Percentiles rank a stretch among this genome's conserved stretches.
phyloP scores from a whole-genome alignment of 2,888 invertebrate species.

The Nineta flava region DNA sequence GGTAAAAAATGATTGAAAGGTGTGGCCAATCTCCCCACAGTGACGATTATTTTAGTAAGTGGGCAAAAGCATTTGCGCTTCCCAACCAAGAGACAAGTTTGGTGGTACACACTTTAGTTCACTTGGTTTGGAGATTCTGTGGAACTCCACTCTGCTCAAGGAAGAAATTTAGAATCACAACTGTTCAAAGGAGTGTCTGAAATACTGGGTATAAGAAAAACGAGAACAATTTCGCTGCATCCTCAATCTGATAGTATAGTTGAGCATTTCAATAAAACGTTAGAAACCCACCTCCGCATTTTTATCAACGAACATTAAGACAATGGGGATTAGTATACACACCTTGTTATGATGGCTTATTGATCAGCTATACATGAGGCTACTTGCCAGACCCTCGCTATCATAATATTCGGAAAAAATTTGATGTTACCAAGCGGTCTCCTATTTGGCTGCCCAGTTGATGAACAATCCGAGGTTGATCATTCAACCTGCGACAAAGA shows the following conservation, averaged over 20 bases:
- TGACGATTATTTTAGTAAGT: background rate
- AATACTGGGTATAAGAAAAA: constrained; percentile 11
- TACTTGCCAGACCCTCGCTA: constrained; percentile 12
- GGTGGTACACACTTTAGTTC: constrained; percentile 14
- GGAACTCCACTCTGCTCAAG: constrained; percentile 14
- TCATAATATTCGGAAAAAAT: constrained; percentile 10
- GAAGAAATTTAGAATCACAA: constrained; percentile 14
- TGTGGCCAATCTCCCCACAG: too few species aligned
- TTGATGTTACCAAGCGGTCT: constrained; percentile 12
- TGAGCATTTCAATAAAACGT: constrained; percentile 12
- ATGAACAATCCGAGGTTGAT: background rate
- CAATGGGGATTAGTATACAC: constrained; percentile 13
- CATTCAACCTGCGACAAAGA: background rate
- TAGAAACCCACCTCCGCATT: constrained; percentile 10
- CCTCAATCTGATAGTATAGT: constrained; percentile 14
- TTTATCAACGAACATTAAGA: constrained; percentile 11
- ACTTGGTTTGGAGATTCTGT: constrained; percentile 10
- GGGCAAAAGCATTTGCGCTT: background rate
- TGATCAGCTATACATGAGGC: too few species aligned
- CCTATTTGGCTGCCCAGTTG: background rate
- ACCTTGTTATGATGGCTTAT: constrained; percentile 5
- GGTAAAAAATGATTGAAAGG: too few species aligned
- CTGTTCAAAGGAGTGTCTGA: constrained; percentile 10
- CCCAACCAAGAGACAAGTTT: constrained; percentile 12
- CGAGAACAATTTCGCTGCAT: constrained; percentile 13